Evolutionary conservation across 2,888 invertebrate species (phyloP).

Genomic region (Octodonta nipae): DNA sequence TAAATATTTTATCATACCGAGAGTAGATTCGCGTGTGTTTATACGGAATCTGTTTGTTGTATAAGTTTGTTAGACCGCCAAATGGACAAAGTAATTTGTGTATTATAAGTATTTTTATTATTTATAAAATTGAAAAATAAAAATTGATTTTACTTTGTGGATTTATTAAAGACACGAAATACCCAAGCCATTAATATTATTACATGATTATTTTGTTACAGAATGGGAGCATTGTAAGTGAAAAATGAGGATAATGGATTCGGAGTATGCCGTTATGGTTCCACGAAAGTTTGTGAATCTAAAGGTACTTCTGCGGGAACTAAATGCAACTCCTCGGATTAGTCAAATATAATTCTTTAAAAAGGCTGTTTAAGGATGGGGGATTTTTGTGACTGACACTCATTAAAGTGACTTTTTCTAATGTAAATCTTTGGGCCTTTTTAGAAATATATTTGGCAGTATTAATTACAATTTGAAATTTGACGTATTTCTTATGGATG

Average conservation of each 20-base stretch:
- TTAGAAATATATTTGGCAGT: no score
- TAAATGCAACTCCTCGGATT: no score
- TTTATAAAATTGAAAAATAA: neutral
- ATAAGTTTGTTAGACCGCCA: no score
- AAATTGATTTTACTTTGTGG: neutral
- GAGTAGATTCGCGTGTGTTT: neutral
- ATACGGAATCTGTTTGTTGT: neutral
- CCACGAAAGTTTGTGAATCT: neutral
- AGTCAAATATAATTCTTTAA: no score
- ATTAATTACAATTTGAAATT: no score
- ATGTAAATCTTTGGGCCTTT: no score
- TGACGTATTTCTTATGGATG: no score
- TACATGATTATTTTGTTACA: constrained; percentile 16
- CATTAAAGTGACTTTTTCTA: no score
- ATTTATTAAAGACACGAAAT: neutral
- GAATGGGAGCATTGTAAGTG: constrained; percentile 8
- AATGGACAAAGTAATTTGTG: no score
- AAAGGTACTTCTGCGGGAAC: constrained; percentile 2
- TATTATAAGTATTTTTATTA: no score
- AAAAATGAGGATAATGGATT: neutral
- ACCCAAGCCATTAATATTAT: constrained; percentile 1
- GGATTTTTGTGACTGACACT: no score
- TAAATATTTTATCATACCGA: constrained; percentile 9
- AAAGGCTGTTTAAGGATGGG: no score
- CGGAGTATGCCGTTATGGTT: neutral